A percentile compares a stretch with the other conserved stretches of the same genome.
phyloP scores from a whole-genome alignment of 2,797 vertebrate species.

The Spinus olivaceus region DNA sequence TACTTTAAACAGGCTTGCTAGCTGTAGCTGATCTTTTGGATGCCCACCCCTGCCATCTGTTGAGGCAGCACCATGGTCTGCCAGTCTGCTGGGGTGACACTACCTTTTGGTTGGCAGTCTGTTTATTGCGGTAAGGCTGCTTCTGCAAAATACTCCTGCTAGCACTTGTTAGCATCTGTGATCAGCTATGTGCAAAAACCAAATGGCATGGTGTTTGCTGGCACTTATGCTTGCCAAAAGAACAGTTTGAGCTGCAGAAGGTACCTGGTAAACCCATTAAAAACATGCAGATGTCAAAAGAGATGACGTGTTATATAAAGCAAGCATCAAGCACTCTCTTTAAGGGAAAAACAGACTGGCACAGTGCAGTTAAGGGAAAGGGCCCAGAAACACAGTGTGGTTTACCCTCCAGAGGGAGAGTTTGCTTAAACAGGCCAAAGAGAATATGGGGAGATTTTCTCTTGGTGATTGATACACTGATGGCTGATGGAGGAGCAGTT shows the following conservation, averaged over 20 bases:
- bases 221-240: conserved; percentile 31
- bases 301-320: background rate
- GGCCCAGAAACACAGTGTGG: background rate
- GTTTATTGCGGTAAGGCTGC: background rate
- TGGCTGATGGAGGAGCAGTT: background rate
- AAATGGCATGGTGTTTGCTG: conserved; percentile 15
- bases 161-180: conserved; percentile 28
- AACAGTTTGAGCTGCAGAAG: conserved; percentile 56
- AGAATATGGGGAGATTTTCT: background rate
- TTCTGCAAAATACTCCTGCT: conserved; percentile 19
- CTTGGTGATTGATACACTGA: background rate
- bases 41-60: conserved; percentile 38
- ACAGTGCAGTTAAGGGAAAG: background rate
- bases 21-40: conserved; percentile 28
- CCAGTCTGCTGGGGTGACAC: background rate
- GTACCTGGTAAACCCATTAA: conserved; percentile 31
- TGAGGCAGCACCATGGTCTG: background rate
- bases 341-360: background rate
- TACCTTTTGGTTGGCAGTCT: conserved; percentile 29
- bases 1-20: background rate
- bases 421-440: background rate
- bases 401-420: background rate
- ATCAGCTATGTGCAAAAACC: conserved; percentile 28
- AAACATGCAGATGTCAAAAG: conserved; percentile 29
- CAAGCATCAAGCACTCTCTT: background rate